Conservation (phyloP, 2,113 vertebrate species). For the Acrocephalus arundinaceus region DNA sequence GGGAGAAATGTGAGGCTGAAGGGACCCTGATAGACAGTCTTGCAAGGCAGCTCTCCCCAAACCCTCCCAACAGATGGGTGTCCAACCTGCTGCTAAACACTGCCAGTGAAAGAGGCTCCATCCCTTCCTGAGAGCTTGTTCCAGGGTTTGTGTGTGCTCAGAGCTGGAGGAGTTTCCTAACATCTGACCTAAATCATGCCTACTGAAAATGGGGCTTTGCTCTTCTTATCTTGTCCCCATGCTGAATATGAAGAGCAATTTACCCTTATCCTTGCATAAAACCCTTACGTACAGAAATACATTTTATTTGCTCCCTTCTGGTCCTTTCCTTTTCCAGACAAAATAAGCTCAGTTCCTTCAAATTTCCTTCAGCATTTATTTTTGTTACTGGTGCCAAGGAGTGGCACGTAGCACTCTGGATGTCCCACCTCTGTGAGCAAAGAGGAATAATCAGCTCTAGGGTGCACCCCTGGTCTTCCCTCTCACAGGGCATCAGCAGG, state of each 20-base stretch:
- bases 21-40: constrained; percentile 21
- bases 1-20: constrained; percentile 37
- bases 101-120: constrained; percentile 41
- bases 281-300: not conserved
- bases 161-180: constrained; percentile 27
- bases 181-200: constrained; percentile 32
- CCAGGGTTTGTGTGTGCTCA: not conserved
- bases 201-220: not conserved
- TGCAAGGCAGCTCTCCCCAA: constrained; percentile 17
- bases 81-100: constrained; percentile 50
- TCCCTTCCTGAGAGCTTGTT: constrained; percentile 6
- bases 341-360: not conserved
- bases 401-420: rapidly evolving
- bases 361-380: not conserved
- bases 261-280: not conserved
- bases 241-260: not conserved
- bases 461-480: not conserved
- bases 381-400: not conserved
- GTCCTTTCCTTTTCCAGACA: not conserved
- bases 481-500: not conserved
- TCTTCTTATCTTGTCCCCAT: not conserved
- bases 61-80: constrained; percentile 53
- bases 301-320: not conserved
- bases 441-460: not conserved
- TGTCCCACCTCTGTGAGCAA: not conserved